Evolutionary conservation across 2,888 invertebrate species (phyloP).

Genomic region (Melieria picta): DNA sequence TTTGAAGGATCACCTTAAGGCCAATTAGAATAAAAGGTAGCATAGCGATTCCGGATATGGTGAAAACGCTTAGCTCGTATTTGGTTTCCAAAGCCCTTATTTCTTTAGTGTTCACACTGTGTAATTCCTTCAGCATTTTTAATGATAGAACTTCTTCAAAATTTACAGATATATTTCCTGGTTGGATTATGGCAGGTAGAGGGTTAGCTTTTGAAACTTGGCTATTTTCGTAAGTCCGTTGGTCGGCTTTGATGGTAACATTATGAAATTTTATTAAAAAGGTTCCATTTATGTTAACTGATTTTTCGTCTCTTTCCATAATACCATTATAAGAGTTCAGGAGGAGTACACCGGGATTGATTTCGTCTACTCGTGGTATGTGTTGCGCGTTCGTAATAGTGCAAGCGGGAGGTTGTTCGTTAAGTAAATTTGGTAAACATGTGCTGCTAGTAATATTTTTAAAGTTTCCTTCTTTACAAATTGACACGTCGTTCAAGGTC

Average conservation of each 20-base stretch:
- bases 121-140: conserved; percentile 36
- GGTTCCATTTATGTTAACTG: conserved; percentile 18
- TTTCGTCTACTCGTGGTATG: conserved; percentile 35
- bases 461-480: conserved; percentile 1
- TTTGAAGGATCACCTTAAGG: neutral
- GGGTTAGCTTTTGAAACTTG: conserved; percentile 29
- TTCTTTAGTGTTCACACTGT: conserved; percentile 34
- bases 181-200: conserved; percentile 39
- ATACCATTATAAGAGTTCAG: conserved; percentile 38
- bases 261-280: conserved; percentile 32
- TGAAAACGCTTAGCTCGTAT: conserved; percentile 5
- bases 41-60: neutral
- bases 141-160: conserved; percentile 37
- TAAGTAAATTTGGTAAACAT: conserved; percentile 10
- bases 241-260: conserved; percentile 30
- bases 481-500: conserved; percentile 5
- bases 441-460: neutral
- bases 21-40: neutral
- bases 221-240: conserved; percentile 26
- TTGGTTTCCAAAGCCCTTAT: conserved; percentile 2
- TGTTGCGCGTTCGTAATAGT: conserved; percentile 22
- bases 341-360: conserved; percentile 35
- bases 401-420: neutral
- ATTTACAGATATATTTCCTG: conserved; percentile 18
- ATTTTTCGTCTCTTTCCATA: conserved; percentile 9